These are phyloP conservation scores for Xestia c-nigrum DNA, from an alignment of 2,888 invertebrate genomes.

Conservation along the genomic window DNA sequence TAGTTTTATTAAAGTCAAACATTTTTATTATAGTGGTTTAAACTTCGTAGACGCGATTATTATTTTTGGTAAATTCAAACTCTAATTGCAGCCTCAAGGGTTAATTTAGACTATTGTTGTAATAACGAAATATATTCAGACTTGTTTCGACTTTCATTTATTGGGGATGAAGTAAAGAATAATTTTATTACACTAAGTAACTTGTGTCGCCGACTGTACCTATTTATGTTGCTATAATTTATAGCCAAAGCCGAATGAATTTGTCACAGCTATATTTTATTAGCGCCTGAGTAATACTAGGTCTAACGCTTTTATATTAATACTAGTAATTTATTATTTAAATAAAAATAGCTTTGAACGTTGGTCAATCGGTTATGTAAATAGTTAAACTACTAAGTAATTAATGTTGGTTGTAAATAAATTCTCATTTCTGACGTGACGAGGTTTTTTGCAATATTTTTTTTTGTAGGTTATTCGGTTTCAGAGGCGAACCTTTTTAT, in stretches of 20 bases:
- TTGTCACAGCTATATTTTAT: conserved; percentile 48
- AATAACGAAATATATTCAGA: neutral
- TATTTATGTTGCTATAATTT: conserved; percentile 45
- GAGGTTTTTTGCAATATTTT: no score
- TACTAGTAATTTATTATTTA: conserved; percentile 16
- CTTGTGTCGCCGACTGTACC: conserved; percentile 33
- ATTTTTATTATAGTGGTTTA: conserved; percentile 1
- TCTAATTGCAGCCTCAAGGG: neutral
- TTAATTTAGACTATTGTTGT: neutral
- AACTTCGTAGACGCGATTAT: conserved; percentile 23
- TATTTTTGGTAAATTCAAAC: neutral
- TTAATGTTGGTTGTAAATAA: conserved; percentile 1
- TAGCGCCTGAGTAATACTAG: conserved; percentile 38
- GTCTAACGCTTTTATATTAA: conserved; percentile 22
- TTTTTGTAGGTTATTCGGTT: neutral
- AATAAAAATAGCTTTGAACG: conserved; percentile 13
- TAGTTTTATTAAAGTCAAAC: neutral
- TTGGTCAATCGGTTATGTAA: conserved; percentile 4
- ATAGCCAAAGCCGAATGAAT: conserved; percentile 46
- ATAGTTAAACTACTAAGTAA: conserved; percentile 4
- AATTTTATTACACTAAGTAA: neutral
- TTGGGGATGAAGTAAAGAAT: neutral
- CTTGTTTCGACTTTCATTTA: neutral
- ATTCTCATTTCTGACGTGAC: neutral
- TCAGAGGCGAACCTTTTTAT: neutral